Percentiles rank a stretch among this genome's conserved stretches.
These are phyloP conservation scores for Plectropomus leopardus DNA, from an alignment of 2,113 vertebrate species.

Conservation along the genomic window DNA sequence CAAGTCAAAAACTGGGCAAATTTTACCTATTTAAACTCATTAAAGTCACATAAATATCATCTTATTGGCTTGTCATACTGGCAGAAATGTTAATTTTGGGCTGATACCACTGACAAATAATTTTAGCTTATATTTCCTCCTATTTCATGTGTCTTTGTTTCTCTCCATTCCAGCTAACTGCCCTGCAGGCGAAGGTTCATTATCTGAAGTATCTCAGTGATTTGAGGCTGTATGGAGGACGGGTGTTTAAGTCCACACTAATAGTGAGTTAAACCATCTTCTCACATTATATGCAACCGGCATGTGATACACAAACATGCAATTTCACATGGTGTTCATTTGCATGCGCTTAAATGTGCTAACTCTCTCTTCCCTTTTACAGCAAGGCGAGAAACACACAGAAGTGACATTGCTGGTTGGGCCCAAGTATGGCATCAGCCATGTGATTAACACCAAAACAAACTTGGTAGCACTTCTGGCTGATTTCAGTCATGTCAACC, in stretches of 20 bases:
- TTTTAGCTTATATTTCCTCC: not conserved
- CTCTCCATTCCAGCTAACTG: conserved; percentile 89
- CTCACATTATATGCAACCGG: not conserved
- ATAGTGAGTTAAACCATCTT: conserved; percentile 86
- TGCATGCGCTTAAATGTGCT: not conserved
- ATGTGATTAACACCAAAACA: conserved; percentile 98
- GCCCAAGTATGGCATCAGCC: conserved; percentile 96
- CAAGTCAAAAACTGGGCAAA: no score
- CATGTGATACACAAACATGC: not conserved
- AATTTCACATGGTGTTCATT: not conserved
- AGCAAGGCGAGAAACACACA: conserved; percentile 98
- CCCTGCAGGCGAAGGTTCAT: conserved; percentile 97
- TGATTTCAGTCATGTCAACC: conserved; percentile 98
- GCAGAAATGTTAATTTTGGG: no score
- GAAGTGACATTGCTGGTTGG: conserved; percentile 97
- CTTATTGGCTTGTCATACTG: no score
- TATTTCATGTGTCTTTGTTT: conserved; percentile 5
- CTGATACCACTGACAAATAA: no score
- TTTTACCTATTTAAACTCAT: no score
- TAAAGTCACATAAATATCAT: no score
- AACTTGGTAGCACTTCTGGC: conserved; percentile 96
- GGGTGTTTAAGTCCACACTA: conserved; percentile 95
- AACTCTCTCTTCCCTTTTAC: conserved; percentile 42
- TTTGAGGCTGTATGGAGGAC: conserved; percentile 94
- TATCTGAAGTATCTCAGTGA: conserved; percentile 99